Evolutionary conservation across 1,140 invertebrate species (phyloP).

Genomic region (Drosophila erecta): DNA sequence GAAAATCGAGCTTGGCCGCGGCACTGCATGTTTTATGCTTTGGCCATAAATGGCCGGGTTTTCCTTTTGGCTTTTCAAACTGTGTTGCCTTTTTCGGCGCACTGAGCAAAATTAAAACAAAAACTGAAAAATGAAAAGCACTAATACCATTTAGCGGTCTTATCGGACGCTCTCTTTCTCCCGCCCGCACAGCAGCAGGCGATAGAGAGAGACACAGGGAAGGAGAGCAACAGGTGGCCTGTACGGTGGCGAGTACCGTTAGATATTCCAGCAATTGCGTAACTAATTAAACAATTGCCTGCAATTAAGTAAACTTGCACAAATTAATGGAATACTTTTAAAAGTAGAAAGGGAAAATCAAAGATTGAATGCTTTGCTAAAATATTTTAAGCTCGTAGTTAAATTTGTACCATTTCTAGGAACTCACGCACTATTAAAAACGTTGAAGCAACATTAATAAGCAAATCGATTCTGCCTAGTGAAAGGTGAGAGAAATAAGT

Average conservation of each 20-base stretch:
- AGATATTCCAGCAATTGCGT: constrained; percentile 61
- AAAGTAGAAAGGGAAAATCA: background rate
- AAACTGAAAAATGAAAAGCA: background rate
- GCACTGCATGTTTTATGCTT: constrained; percentile 41
- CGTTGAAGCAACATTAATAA: background rate
- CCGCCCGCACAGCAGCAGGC: constrained; percentile 15
- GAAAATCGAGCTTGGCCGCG: constrained; percentile 30
- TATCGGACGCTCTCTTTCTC: constrained; percentile 41
- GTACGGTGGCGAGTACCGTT: constrained; percentile 51
- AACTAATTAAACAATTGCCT: constrained; percentile 80
- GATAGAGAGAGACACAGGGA: background rate
- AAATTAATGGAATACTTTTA: constrained; percentile 61
- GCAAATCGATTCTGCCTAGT: constrained; percentile 4
- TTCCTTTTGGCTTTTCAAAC: constrained; percentile 51
- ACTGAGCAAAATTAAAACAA: constrained; percentile 4
- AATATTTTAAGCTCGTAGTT: background rate
- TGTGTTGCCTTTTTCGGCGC: constrained; percentile 48
- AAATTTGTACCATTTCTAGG: too few species aligned
- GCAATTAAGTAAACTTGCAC: constrained; percentile 66
- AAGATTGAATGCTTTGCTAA: background rate
- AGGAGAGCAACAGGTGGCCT: constrained; percentile 64
- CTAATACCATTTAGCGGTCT: constrained; percentile 29
- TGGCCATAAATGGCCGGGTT: constrained; percentile 57
- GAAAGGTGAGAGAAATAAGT: constrained; percentile 20
- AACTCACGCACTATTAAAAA: background rate